phyloP scores from a whole-genome alignment of 2,797 vertebrate genomes.

The Craterocephalus amniculus region DNA sequence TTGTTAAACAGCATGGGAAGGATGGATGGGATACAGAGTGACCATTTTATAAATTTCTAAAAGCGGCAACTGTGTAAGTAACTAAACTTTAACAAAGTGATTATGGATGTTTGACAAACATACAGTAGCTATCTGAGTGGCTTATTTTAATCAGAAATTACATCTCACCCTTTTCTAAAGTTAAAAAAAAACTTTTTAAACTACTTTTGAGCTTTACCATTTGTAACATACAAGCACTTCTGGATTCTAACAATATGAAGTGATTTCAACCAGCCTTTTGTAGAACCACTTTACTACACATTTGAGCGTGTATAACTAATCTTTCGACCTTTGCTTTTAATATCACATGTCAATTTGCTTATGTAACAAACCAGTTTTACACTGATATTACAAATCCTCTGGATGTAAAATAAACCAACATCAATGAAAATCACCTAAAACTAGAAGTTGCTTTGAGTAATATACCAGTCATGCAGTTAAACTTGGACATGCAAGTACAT shows the following conservation, averaged over 20 bases:
- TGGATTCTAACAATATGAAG: background rate
- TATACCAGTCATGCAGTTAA: background rate
- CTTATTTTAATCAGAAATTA: background rate
- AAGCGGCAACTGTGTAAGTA: no score
- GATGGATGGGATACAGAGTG: no score
- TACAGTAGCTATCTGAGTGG: no score
- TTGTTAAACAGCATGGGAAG: no score
- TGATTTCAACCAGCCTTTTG: background rate
- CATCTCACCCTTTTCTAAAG: background rate
- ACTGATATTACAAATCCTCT: background rate
- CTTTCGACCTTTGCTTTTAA: background rate
- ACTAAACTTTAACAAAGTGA: no score
- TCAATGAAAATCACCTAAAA: background rate
- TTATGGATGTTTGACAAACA: no score
- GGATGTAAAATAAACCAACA: background rate
- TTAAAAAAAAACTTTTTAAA: background rate
- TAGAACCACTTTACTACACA: background rate
- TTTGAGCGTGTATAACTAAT: background rate
- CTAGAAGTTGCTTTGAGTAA: background rate
- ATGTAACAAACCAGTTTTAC: background rate
- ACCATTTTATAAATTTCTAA: no score
- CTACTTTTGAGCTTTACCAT: background rate
- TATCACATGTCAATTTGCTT: background rate
- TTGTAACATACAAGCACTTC: background rate
- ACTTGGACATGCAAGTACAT: slow-evolving; percentile 14